These are phyloP conservation scores for Ceratosolen solmsi DNA, from an alignment of 1,140 invertebrate genomes.

Conservation along the genomic window DNA sequence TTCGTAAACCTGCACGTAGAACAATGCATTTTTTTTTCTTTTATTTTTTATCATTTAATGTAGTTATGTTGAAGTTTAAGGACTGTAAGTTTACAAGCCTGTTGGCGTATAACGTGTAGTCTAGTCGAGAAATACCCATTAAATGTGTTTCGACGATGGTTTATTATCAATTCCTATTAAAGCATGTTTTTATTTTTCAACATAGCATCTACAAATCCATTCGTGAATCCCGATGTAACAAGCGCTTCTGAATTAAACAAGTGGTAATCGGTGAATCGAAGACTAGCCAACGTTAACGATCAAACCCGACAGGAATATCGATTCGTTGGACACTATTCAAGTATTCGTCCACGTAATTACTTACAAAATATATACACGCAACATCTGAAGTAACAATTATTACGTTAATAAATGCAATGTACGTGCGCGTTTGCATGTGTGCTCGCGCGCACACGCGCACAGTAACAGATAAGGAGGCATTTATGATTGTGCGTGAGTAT, in stretches of 20 bases:
- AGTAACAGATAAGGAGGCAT: no score
- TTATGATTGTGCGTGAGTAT: background rate
- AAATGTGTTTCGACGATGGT: background rate
- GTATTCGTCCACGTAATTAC: slow-evolving; percentile 35
- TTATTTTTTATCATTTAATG: background rate
- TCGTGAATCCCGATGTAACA: slow-evolving; percentile 61
- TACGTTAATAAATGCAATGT: background rate
- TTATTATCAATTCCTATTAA: slow-evolving; percentile 6
- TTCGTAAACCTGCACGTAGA: background rate
- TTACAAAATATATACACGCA: slow-evolving; percentile 6
- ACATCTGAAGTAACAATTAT: slow-evolving; percentile 11
- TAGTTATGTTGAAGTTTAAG: background rate
- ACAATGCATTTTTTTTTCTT: no score
- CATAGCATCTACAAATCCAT: slow-evolving; percentile 67
- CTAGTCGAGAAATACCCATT: background rate
- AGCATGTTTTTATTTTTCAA: slow-evolving; percentile 57
- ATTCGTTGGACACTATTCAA: slow-evolving; percentile 6
- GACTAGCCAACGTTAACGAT: slow-evolving; percentile 49
- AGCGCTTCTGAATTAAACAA: slow-evolving; percentile 59
- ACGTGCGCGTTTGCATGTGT: background rate
- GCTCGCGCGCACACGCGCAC: background rate
- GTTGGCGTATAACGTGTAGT: no score
- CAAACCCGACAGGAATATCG: background rate
- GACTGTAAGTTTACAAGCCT: background rate
- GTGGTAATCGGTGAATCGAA: slow-evolving; percentile 62